These are phyloP conservation scores for Varroa destructor DNA, from an alignment of 1,140 invertebrate genomes.

Conservation along the genomic window DNA sequence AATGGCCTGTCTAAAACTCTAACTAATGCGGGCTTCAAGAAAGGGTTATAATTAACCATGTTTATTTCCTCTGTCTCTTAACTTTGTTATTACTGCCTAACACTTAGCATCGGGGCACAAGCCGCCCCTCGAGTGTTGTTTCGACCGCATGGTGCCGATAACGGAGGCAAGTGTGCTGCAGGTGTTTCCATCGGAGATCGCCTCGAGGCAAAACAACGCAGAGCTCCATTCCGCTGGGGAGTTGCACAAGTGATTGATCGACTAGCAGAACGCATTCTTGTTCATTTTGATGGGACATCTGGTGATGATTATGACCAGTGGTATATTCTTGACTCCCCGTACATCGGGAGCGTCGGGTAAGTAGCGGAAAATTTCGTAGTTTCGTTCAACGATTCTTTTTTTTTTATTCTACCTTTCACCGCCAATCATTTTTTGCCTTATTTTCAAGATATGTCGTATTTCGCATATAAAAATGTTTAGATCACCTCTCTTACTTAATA, in stretches of 20 bases:
- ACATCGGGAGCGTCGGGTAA: slow-evolving; percentile 15
- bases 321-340: background rate
- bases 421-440: too few species aligned
- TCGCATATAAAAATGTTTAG: too few species aligned
- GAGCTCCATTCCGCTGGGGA: slow-evolving; percentile 5
- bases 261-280: background rate
- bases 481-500: too few species aligned
- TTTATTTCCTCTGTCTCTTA: too few species aligned
- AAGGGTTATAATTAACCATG: too few species aligned
- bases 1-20: too few species aligned
- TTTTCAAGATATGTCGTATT: too few species aligned
- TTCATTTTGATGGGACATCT: background rate
- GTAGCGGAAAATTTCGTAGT: background rate
- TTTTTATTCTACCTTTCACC: too few species aligned
- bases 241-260: background rate
- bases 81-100: too few species aligned
- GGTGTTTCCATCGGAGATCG: slow-evolving; percentile 11
- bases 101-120: background rate
- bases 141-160: background rate
- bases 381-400: too few species aligned
- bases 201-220: background rate
- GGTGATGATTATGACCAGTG: slow-evolving; percentile 6
- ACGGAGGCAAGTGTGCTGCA: background rate
- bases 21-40: too few species aligned
- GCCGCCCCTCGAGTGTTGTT: background rate